Conservation (phyloP, 2,888 invertebrate species). For the Noctua janthina region DNA sequence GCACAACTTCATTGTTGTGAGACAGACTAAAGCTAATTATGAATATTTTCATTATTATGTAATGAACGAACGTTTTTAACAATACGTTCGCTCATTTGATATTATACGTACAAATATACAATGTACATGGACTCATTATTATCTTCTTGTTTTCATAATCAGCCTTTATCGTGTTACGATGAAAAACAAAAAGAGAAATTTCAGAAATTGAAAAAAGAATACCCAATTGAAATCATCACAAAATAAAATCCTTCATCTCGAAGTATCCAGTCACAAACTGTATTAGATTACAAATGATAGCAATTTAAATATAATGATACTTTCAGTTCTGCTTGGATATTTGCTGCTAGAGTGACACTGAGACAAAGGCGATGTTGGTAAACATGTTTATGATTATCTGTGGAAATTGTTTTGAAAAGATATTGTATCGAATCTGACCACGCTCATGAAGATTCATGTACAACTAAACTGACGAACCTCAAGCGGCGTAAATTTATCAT, state of each 20-base stretch:
- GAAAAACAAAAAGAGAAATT: too few relatives aligned
- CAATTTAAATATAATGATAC: too few relatives aligned
- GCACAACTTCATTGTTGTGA: not conserved
- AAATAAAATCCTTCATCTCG: not conserved
- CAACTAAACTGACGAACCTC: not conserved
- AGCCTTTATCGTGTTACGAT: too few relatives aligned
- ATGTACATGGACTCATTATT: not conserved
- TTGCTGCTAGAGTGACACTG: too few relatives aligned
- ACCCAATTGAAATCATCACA: not conserved
- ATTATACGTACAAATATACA: not conserved
- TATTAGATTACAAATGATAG: too few relatives aligned
- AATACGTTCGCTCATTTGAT: constrained; percentile 2
- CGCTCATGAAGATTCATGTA: not conserved
- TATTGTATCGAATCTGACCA: not conserved
- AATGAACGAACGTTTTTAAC: not conserved
- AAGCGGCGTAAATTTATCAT: not conserved
- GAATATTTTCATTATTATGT: constrained; percentile 1
- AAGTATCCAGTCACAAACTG: not conserved
- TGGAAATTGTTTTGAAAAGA: too few relatives aligned
- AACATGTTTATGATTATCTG: too few relatives aligned
- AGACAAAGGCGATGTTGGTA: too few relatives aligned
- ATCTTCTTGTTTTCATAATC: not conserved
- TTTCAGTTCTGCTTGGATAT: too few relatives aligned
- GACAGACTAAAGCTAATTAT: constrained; percentile 6
- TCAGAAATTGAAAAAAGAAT: not conserved